Percentiles rank a stretch among this genome's conserved stretches.
Conservation (phyloP, 2,113 vertebrate species). For the Phyllopteryx taeniolatus region DNA sequence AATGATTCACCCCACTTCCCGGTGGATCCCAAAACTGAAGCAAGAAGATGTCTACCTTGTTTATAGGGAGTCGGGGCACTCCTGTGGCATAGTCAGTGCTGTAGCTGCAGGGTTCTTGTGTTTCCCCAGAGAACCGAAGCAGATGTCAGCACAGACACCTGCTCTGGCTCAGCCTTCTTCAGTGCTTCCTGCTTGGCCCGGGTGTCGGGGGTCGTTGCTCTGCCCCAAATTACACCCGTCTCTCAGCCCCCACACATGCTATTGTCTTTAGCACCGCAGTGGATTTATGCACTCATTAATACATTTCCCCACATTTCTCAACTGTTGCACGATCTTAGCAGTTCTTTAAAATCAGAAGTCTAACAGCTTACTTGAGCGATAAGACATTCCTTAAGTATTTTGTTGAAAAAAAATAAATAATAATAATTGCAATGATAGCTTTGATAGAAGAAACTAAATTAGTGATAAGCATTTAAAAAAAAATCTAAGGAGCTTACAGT, state of each 20-base stretch:
- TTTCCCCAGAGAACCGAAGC: slow-evolving; percentile 67
- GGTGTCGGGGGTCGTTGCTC: slow-evolving; percentile 47
- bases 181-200: slow-evolving; percentile 29
- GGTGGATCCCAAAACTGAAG: slow-evolving; percentile 18
- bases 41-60: slow-evolving; percentile 55
- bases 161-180: slow-evolving; percentile 61
- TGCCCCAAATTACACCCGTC: slow-evolving; percentile 57
- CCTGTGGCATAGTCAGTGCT: slow-evolving; percentile 53
- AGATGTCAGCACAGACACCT: slow-evolving; percentile 74
- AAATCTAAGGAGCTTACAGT: slow-evolving; percentile 72
- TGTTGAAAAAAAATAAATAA: slow-evolving; percentile 9
- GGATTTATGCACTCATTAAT: slow-evolving; percentile 50
- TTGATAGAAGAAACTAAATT: slow-evolving; percentile 61
- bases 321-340: slow-evolving; percentile 5
- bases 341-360: not conserved
- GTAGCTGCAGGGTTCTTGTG: slow-evolving; percentile 60
- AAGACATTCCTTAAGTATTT: slow-evolving; percentile 29
- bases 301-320: slow-evolving; percentile 21
- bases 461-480: slow-evolving; percentile 62
- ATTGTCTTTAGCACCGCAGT: slow-evolving; percentile 53
- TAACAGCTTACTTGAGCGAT: not conserved
- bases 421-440: slow-evolving; percentile 23
- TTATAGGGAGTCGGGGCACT: slow-evolving; percentile 43
- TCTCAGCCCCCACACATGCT: slow-evolving; percentile 56
- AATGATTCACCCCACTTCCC: not conserved